Percentiles rank a stretch among this genome's conserved stretches.
These are phyloP conservation scores for Pomatostomus ruficeps DNA, from an alignment of 2,113 vertebrate genomes.

Conservation along the genomic window DNA sequence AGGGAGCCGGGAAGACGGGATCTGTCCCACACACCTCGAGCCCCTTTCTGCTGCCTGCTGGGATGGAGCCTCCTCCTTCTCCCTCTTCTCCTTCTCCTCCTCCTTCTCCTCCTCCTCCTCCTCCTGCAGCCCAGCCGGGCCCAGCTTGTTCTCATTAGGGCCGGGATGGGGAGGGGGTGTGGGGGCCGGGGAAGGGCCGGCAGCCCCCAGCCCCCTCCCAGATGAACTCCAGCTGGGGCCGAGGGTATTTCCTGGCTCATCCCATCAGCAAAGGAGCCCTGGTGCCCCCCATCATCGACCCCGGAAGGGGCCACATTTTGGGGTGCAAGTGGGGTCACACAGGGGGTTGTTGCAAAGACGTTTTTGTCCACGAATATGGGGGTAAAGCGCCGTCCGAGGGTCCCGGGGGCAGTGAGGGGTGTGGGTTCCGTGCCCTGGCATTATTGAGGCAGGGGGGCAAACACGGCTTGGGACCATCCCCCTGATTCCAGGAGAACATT, in stretches of 20 bases:
- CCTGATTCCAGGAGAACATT: not conserved
- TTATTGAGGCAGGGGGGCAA: not conserved
- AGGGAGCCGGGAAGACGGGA: not conserved
- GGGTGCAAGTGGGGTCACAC: not conserved
- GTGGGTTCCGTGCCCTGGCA: not conserved
- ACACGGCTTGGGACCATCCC: not conserved
- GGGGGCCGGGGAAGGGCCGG: constrained; percentile 55
- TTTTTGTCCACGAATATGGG: accelerated
- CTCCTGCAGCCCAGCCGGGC: not conserved
- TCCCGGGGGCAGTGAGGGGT: not conserved
- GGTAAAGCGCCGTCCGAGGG: accelerated
- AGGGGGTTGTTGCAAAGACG: not conserved
- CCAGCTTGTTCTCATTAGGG: constrained; percentile 92
- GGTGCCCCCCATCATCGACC: accelerated
- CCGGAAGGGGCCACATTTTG: not conserved
- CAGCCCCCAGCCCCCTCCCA: constrained; percentile 11
- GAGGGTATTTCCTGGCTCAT: not conserved
- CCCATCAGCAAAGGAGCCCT: not conserved
- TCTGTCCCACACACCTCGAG: not conserved
- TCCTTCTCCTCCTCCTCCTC: constrained; percentile 30
- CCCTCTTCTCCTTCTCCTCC: not conserved
- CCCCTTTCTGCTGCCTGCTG: not conserved
- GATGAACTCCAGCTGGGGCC: not conserved
- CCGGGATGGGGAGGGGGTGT: constrained; percentile 69
- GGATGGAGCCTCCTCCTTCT: constrained; percentile 2